These are phyloP conservation scores for Drosophila subpulchrella DNA, from an alignment of 1,140 invertebrate species.

Conservation along the genomic window DNA sequence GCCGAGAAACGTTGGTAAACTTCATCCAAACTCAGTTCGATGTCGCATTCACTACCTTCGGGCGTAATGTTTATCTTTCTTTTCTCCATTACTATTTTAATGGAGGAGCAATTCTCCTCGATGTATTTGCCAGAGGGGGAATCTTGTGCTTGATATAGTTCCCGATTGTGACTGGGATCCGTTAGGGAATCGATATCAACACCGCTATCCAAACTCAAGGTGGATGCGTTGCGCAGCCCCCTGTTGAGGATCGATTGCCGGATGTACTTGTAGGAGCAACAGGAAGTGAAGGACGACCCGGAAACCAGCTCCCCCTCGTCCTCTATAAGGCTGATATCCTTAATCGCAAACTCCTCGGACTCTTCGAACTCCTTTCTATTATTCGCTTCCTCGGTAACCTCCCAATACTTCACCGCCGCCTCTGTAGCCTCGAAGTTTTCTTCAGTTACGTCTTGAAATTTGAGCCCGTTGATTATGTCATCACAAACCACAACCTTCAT, in stretches of 20 bases:
- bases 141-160: not conserved
- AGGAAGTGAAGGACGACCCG: slow-evolving; percentile 43
- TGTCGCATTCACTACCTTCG: slow-evolving; percentile 21
- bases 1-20: not conserved
- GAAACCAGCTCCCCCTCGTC: slow-evolving; percentile 3
- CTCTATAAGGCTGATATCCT: not conserved
- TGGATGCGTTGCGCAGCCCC: slow-evolving; percentile 17
- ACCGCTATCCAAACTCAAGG: slow-evolving; percentile 25
- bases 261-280: slow-evolving; percentile 32
- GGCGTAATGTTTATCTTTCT: not conserved
- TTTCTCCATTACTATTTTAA: slow-evolving; percentile 39
- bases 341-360: not conserved
- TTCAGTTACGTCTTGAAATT: not conserved
- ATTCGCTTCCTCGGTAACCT: not conserved
- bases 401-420: not conserved
- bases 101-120: not conserved
- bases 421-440: not conserved
- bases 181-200: not conserved
- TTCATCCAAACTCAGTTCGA: slow-evolving; percentile 15
- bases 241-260: slow-evolving; percentile 29
- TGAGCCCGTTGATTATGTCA: not conserved
- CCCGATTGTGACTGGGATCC: not conserved
- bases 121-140: not conserved
- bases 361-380: not conserved
- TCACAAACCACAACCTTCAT: not conserved